Base-by-base conservation (phyloP, 53 echinoderm and acorn worm genomes). In the Hippasteria phrygiana region DNA sequence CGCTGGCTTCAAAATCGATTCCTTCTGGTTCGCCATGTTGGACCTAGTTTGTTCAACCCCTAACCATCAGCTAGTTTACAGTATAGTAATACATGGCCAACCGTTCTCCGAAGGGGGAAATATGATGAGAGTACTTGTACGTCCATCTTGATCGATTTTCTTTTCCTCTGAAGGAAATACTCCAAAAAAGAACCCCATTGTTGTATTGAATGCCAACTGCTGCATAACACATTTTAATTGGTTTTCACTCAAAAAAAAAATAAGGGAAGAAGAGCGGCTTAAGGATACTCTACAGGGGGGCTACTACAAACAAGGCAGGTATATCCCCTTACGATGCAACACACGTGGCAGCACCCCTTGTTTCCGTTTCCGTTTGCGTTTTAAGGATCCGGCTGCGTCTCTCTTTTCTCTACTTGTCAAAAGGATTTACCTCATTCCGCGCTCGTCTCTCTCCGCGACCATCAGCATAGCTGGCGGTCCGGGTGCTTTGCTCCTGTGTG, bases 171-270 rank as follows among this genome's bases (percentile, higher is more conserved):
- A 42, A 43, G 33, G n/a, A 72, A 72, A 41, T 34, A 24, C 18
- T 34, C 41, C 18, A 7, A 67, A 31, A 59, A 26, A 59, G 59
- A 59, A 22, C 55, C 37, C 24, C 78, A 55, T 55, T 78, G 55
- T 55, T 78, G 78, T 29, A 55, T 33, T 75, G 43, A 55, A 20
- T 37, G 24, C 24, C 29, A 2, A 78, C 9, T 22, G 78, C 77
- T 77, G 7, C 33, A 77, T 39, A 55, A 78, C 78, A 78, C 59
- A 53, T 78, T 55, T 78, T 78, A 78, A 78, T 77, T 77, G 77
- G 77, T 77, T 77, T 77, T 50, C 20, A 36, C 54, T 77, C 47
- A 77, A 77, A 77, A 77, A n/a, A n/a, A n/a, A n/a, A n/a, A n/a
- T n/a, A n/a, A n/a, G n/a, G n/a, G 77, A 36, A 53, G 54, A 18